Base-by-base conservation (phyloP, 1,140 invertebrate genomes). In the Diploscapter pachys region DNA sequence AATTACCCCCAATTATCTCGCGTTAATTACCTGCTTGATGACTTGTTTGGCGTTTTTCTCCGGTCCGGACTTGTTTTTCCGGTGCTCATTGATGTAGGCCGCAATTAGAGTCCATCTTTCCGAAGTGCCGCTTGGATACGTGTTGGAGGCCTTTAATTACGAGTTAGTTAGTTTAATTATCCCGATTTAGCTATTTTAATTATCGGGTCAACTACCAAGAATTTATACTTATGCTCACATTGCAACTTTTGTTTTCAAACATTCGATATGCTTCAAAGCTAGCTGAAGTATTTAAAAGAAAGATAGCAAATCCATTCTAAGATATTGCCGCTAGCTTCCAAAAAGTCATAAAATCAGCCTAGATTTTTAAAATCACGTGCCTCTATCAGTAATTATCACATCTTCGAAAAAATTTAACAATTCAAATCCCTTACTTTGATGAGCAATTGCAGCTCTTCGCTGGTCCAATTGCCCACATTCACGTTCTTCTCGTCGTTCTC, bases 1-100 rank as follows among this genome's bases (percentile, higher is more conserved):
- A 61, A 61, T 61, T 61, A 61, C 4, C 59, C 4, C 4, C 31
- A 61, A 61, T 61, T 61, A 61, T 3, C 59, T 61, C 2, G 31
- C 31, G 31, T 31, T 31, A 31, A 31, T 31, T 6, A 77, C 76
- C 76, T 77, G 78, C 67, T 79, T 79, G 72, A 98, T 88, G n/a
- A 96, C 93, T 86, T 97, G 93, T 86, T 96, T 95, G 0, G 94
- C 92, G 51, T 89, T 89, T 72, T 91, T 88, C 48, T 72, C 72
- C 9, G 64, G 77, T 9, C 79, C 72, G 9, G 82, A 87, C 53
- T 85, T 87, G 84, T 48, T 80, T 78, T 87, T 90, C 71, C 50
- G 82, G 84, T 99, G 96, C 84, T 97, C 94, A 85, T 94, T 95
- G 11, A 98, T 91, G 85, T 95, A 98, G 84, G 94, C 93, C 0